Evolutionary conservation across 2,797 vertebrate species (phyloP), one percentile per base, ranked within the genome.

Genomic region (Melanotaenia pygmaea): DNA sequence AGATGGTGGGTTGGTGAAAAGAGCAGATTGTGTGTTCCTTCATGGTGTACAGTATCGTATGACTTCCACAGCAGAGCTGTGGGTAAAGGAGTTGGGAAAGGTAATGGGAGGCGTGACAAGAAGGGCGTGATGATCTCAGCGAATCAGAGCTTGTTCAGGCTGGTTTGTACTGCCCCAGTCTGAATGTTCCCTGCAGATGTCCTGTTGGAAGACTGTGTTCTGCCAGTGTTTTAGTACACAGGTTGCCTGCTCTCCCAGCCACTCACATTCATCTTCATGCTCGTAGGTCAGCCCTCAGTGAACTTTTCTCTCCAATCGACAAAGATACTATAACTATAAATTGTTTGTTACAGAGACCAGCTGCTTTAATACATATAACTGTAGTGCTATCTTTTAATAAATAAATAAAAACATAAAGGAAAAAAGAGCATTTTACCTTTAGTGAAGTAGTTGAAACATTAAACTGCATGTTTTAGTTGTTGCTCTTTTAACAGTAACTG

Each of bases 91-190:
- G 77, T 32, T 13, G 69, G 67, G 66, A 11, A 61, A 22, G 60
- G 24, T 24, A 59, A 34, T 24, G 64, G 57, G 76, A 37, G 72
- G 73, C 14, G 24, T 72, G 63, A 32, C 40, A 60, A 83, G 74
- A 80, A 83, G 88, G 91, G 91, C 34, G 89, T 90, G 89, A 72
- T 72, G 69, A 72, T 70, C 64, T 89, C 85, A 85, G 83, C 92
- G 79, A 94, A 94, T 93, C 90, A 86, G 60, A 88, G 28, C 32
- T 72, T 0, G 47, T 63, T 70, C 67, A 56, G 37, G 72, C 80
- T 82, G 64, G 79, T 83, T 85, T 73, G 34, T 53, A 22, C 76
- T 69, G 70, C 62, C 80, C 38, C 61, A 66, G 24, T 50, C 70
- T 71, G 53, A 85, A 79, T 90, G 87, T 88, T 90, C 82, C 63